Percentiles rank a stretch among this genome's conserved stretches.
Evolutionary conservation across 2,797 vertebrate species (phyloP).

Genomic region (Octomys mimax): DNA sequence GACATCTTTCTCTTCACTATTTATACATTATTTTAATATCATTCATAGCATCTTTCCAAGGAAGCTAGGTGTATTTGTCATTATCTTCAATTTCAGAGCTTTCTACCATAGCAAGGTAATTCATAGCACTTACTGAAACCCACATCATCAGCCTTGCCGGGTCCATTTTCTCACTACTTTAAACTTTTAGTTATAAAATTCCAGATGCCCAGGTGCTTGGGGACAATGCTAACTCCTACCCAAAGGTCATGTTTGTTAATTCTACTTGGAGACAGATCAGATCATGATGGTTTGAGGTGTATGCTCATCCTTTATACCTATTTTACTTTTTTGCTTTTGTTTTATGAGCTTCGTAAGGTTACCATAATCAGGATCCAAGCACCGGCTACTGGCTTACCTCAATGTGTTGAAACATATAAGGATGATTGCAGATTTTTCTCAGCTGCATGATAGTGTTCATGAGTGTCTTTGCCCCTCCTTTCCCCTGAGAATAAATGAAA

Average conservation of each 20-base stretch:
- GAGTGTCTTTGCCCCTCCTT: slow-evolving; percentile 98
- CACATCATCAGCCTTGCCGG: slow-evolving; percentile 38
- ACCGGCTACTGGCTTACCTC: slow-evolving; percentile 87
- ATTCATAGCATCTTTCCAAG: slow-evolving; percentile 24
- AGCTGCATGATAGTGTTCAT: slow-evolving; percentile 99
- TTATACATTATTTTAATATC: slow-evolving; percentile 51
- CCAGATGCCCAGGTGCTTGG: slow-evolving; percentile 36
- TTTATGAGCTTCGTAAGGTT: background rate
- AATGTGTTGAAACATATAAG: slow-evolving; percentile 99
- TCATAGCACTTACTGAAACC: slow-evolving; percentile 34
- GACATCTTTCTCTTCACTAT: slow-evolving; percentile 9
- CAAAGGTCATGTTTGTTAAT: slow-evolving; percentile 15
- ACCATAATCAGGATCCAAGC: background rate
- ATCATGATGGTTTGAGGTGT: background rate
- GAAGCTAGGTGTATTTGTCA: slow-evolving; percentile 8
- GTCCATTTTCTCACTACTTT: slow-evolving; percentile 43
- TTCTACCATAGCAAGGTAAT: slow-evolving; percentile 23
- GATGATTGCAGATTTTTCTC: slow-evolving; percentile 99
- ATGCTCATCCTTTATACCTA: background rate
- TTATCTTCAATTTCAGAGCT: slow-evolving; percentile 59
- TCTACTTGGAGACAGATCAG: background rate
- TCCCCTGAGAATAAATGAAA: slow-evolving; percentile 90
- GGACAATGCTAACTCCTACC: slow-evolving; percentile 27
- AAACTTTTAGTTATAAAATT: slow-evolving; percentile 63
- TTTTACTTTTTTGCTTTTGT: background rate